These are phyloP conservation scores for Caenorhabditis inopinata DNA, from an alignment of 1,140 invertebrate species.

Conservation along the genomic window DNA sequence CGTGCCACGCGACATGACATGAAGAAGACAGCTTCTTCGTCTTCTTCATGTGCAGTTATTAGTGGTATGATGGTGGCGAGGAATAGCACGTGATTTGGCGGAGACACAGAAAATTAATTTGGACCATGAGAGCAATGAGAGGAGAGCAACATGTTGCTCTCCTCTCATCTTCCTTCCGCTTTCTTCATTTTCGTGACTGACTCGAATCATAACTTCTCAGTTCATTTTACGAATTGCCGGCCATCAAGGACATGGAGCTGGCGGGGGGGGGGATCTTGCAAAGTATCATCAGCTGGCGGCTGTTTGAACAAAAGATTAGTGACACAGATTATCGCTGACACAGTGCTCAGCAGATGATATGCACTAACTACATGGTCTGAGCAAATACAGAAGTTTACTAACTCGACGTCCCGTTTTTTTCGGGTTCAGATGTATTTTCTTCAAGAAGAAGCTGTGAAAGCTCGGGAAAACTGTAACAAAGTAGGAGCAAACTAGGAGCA, in stretches of 20 bases:
- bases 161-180: background rate
- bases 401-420: no score
- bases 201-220: conserved; percentile 25
- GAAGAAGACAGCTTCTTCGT: background rate
- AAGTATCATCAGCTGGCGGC: conserved; percentile 13
- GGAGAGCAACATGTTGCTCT: conserved; percentile 15
- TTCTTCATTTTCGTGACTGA: conserved; percentile 28
- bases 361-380: background rate
- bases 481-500: no score
- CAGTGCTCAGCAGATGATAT: background rate
- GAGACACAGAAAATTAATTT: conserved; percentile 20
- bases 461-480: no score
- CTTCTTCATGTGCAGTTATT: background rate
- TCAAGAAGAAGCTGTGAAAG: no score
- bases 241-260: no score
- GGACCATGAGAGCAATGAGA: background rate
- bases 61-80: conserved; percentile 1
- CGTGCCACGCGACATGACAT: conserved; percentile 12
- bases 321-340: conserved; percentile 20
- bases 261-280: background rate
- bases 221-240: no score
- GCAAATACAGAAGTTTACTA: background rate
- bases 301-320: background rate
- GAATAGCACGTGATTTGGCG: background rate
- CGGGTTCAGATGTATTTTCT: no score